Conservation (phyloP, 2,888 invertebrate species). For the Dusona sp. region DNA sequence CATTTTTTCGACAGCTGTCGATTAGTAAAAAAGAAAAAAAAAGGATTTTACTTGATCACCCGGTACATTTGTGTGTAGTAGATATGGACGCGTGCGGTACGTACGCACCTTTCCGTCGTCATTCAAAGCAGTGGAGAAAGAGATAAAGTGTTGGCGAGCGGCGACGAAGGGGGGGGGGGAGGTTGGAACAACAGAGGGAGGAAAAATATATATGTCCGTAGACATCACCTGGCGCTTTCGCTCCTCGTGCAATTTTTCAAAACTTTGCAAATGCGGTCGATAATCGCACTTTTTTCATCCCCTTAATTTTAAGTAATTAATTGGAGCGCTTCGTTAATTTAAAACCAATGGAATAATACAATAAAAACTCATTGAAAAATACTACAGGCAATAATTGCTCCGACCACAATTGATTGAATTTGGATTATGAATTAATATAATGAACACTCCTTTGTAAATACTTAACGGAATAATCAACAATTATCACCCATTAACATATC, state of each 20-base stretch:
- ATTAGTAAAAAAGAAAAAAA: neutral
- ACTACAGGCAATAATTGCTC: neutral
- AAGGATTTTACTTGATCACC: neutral
- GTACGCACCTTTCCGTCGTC: slow-evolving; percentile 47
- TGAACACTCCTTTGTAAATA: neutral
- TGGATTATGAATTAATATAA: neutral
- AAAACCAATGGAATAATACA: neutral
- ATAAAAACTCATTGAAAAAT: neutral
- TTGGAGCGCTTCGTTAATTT: neutral
- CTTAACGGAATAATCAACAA: neutral
- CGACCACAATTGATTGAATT: neutral
- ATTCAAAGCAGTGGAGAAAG: neutral
- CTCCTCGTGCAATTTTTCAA: slow-evolving; percentile 18
- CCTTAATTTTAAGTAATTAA: neutral
- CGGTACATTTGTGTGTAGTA: slow-evolving; percentile 22
- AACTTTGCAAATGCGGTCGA: neutral
- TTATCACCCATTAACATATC: neutral
- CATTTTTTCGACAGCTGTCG: slow-evolving; percentile 14
- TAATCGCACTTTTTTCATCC: neutral
- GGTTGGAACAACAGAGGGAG: slow-evolving; percentile 21
- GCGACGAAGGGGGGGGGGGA: neutral
- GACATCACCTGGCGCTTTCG: slow-evolving; percentile 64
- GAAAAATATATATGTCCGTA: neutral
- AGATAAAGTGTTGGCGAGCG: neutral
- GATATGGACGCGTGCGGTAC: slow-evolving; percentile 60